Evolutionary conservation across 2,113 vertebrate species (phyloP).

Genomic region (Aplodontia rufa): DNA sequence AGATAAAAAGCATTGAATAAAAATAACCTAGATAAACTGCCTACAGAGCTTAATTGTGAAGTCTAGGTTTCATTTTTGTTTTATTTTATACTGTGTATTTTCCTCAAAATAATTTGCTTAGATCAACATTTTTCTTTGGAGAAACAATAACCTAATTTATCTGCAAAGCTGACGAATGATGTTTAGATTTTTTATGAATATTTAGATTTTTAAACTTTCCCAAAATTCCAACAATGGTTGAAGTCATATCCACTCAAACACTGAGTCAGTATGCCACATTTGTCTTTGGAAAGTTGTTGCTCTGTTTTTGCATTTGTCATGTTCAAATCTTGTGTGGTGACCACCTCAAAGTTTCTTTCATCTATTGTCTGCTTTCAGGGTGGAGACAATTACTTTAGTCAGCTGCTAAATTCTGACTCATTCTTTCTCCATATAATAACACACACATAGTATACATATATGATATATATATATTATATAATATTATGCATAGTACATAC

Average conservation of each 20-base stretch:
- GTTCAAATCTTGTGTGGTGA: neutral
- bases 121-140: conserved; percentile 27
- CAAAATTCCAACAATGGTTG: neutral
- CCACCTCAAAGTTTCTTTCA: neutral
- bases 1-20: conserved; percentile 56
- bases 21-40: conserved; percentile 45
- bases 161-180: neutral
- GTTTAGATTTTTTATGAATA: neutral
- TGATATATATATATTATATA: too few species aligned
- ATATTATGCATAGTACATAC: too few species aligned
- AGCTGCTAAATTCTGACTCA: neutral
- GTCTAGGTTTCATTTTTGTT: neutral
- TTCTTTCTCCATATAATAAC: neutral
- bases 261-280: neutral
- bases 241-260: neutral
- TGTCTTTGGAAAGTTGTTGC: neutral
- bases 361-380: neutral
- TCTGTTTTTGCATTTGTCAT: neutral
- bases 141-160: conserved; percentile 33
- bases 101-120: conserved; percentile 24
- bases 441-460: too few species aligned
- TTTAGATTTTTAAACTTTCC: neutral
- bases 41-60: neutral
- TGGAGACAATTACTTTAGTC: neutral
- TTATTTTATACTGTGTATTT: too few species aligned